Base-by-base conservation (phyloP, 2,113 vertebrate species). In the Tachuris rubrigastra region DNA sequence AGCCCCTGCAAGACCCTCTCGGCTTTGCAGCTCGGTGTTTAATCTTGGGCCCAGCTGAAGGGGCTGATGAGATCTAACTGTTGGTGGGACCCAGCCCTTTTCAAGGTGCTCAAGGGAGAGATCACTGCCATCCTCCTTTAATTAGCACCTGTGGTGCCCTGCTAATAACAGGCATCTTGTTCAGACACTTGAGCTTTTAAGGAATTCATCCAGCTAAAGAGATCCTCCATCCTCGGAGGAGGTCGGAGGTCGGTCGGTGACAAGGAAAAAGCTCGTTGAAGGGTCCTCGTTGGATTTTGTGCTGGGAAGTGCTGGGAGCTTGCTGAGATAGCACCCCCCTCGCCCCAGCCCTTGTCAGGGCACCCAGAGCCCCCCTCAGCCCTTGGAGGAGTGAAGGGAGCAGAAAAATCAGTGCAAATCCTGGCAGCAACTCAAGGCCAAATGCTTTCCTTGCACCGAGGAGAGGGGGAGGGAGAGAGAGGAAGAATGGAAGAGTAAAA, bases 221-320 rank as follows among this genome's bases (percentile, higher is more conserved):
- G 21, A 8, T 11, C 0, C 0, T 35, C 0, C 9, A 18, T 2
- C 11, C 59, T 65, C 3, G 0, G 30, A 10, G 49, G 0, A 1
- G 35, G 5, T 65, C 3, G 0, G 30, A 10, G 49, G 0, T 1
- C 33, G 5, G 44, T 12, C 0, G 4, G n/a, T 14, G 66, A 11
- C 7, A 21, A 31, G 33, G 85, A 42, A 11, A 11, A 33, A 77
- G 20, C 58, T 39, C 22, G 0, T 27, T 17, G 4, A 3, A 3
- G 8, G 4, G 6, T 37, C 2, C 1, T 1, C 6, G 35, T 10
- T 3, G 4, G 25, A 7, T 46, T 27, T 39, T 28, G 33, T 0
- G 2, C 19, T 62, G 80, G 42, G 69, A 20, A 14, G 20, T 25
- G 15, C 50, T 20, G 55, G 49, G 81, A 63, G 35, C 20, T 8